Evolutionary conservation across 2,888 invertebrate species (phyloP), one percentile per base, ranked within the genome.

Genomic region (Eretmocerus hayati): DNA sequence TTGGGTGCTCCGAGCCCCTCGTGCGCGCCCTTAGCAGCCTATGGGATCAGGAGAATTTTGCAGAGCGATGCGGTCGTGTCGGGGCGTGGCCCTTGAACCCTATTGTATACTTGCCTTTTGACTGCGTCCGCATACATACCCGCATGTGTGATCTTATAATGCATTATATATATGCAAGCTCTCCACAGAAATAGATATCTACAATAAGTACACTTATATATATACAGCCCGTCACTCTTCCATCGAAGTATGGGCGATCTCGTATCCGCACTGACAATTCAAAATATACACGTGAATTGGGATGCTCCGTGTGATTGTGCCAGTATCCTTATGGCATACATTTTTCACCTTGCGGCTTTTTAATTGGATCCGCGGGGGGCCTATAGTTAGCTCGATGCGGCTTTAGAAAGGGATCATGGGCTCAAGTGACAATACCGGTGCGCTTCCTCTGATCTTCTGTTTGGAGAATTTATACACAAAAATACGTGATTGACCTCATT

Each of bases 31-130:
- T 9, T 26, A 26, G 35, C 41, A 48, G 50, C 46, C 49, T 42
- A 31, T 47, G 49, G 52, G 56, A 56, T 55, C 57, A 52, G 50
- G 53, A 50, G 54, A 52, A 58, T 23, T 38, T 65, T 65, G 61
- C n/a, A n/a, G 8, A 6, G 26, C 26, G 6, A 6, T 26, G 26
- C 26, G 26, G 62, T 56, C 60, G 61, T 61, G 57, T 56, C 59
- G 58, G 59, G 69, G 69, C 69, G 69, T 69, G 69, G 68, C 62
- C 66, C 61, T 60, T 64, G 60, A 54, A 26, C 53, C 23, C 52
- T 48, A 49, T 49, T 52, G 46, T 52, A 22, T 11, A 11, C 8
- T 11, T 26, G 19, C 22, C 40, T 35, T 40, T 50, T 43, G 46
- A 50, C 43, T 43, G 20, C 39, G 40, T 46, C 46, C 35, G 33